phyloP scores from a whole-genome alignment of 2,113 vertebrate species.

The Neopipo cinnamomea region DNA sequence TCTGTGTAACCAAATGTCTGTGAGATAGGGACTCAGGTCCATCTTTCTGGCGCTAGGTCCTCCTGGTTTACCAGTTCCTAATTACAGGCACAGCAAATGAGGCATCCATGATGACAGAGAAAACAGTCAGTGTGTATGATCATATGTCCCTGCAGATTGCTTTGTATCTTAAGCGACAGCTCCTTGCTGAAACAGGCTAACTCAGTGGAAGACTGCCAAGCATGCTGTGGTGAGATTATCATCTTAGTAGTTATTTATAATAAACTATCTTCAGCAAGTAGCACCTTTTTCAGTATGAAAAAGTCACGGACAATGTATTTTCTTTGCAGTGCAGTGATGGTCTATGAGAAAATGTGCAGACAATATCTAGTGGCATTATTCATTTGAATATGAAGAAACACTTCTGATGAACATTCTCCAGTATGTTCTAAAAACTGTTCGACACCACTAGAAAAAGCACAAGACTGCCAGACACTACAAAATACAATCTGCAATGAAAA shows the following conservation, averaged over 20 bases:
- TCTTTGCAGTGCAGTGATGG: not conserved
- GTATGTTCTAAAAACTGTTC: not conserved
- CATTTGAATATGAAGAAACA: not conserved
- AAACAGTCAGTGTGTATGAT: slow-evolving; percentile 65
- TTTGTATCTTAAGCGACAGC: slow-evolving; percentile 68
- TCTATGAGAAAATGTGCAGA: not conserved
- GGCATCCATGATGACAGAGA: slow-evolving; percentile 66
- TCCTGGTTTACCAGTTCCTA: slow-evolving; percentile 32
- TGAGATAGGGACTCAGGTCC: not conserved
- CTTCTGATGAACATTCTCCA: not conserved
- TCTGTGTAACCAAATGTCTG: not conserved
- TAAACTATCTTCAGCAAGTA: slow-evolving; percentile 52
- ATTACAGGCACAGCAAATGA: slow-evolving; percentile 49
- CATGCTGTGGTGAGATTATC: slow-evolving; percentile 61
- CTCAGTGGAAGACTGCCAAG: slow-evolving; percentile 64
- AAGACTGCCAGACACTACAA: not conserved
- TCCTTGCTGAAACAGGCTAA: slow-evolving; percentile 61
- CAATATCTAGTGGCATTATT: not conserved
- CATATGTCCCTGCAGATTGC: slow-evolving; percentile 67
- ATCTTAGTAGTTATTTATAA: slow-evolving; percentile 64
- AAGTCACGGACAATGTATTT: slow-evolving; percentile 47
- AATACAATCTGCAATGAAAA: not conserved
- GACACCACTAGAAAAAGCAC: not conserved
- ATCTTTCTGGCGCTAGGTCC: slow-evolving; percentile 31
- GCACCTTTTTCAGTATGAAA: slow-evolving; percentile 52